phyloP scores from a whole-genome alignment of 2,797 vertebrate genomes.

The Crypturellus tataupa region DNA sequence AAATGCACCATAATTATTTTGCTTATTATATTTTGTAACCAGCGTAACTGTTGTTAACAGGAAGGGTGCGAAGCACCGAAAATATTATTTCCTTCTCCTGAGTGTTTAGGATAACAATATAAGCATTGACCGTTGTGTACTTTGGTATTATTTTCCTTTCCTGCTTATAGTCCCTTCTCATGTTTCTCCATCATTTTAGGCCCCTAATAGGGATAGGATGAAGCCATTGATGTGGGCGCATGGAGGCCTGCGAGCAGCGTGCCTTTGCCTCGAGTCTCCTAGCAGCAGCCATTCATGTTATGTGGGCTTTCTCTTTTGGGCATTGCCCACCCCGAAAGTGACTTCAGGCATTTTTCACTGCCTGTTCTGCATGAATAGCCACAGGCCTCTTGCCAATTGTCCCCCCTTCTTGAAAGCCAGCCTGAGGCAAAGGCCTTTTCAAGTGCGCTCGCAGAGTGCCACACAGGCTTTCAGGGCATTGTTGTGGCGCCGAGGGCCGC shows the following conservation, averaged over 20 bases:
- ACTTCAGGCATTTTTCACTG: constrained; percentile 84
- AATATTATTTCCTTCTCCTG: constrained; percentile 54
- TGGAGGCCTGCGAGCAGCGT: constrained; percentile 81
- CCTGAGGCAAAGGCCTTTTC: constrained; percentile 82
- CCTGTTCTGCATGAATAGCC: constrained; percentile 87
- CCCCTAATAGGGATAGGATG: constrained; percentile 82
- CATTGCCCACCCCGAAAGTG: constrained; percentile 86
- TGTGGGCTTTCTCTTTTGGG: constrained; percentile 84
- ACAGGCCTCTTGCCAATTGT: constrained; percentile 87
- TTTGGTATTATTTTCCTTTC: constrained; percentile 76
- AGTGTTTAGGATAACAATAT: constrained; percentile 59
- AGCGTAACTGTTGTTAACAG: not conserved
- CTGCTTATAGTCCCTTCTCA: constrained; percentile 79
- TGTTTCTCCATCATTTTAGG: constrained; percentile 84
- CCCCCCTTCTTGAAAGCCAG: constrained; percentile 84
- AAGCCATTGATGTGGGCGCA: constrained; percentile 81
- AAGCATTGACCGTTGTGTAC: constrained; percentile 65
- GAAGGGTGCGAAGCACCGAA: not conserved
- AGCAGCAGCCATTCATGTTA: constrained; percentile 84
- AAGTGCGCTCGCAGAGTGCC: constrained; percentile 81
- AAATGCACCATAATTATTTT: not conserved
- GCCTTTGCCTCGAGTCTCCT: constrained; percentile 84
- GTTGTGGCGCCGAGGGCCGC: constrained; percentile 80
- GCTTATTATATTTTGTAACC: not conserved
- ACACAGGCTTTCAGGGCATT: constrained; percentile 83